Conservation (phyloP, 2,797 vertebrate genomes). For the Caiman crocodilus region DNA sequence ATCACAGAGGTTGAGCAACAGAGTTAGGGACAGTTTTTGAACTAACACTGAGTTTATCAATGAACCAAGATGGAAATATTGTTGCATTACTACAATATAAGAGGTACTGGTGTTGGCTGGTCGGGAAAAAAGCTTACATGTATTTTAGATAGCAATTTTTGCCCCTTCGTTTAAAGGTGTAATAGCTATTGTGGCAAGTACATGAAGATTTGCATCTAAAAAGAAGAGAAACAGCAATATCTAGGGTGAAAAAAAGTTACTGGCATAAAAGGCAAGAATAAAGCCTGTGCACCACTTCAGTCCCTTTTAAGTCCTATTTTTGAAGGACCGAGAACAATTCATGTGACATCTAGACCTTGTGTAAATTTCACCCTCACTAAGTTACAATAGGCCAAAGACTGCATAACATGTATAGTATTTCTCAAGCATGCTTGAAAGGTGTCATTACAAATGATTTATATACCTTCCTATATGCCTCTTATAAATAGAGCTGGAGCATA, state of each 20-base stretch:
- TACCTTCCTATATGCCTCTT: background rate
- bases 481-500: background rate
- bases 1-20: background rate
- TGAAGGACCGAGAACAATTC: background rate
- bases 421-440: conserved; percentile 9
- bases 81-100: background rate
- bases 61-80: background rate
- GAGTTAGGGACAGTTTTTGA: background rate
- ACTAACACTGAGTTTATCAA: background rate
- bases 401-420: background rate
- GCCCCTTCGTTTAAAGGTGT: background rate
- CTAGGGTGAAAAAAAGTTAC: background rate
- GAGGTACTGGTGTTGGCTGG: too few relatives aligned
- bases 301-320: background rate
- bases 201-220: background rate
- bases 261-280: background rate
- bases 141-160: background rate
- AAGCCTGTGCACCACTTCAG: background rate
- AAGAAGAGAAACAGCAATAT: background rate
- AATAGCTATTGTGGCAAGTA: background rate
- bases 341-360: background rate
- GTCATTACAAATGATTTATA: background rate
- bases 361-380: background rate
- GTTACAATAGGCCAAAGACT: background rate
- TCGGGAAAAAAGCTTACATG: too few relatives aligned